A percentile compares a stretch with the other conserved stretches of the same genome.
Evolutionary conservation across 2,113 vertebrate genomes (phyloP).

Genomic region (Daboia siamensis): DNA sequence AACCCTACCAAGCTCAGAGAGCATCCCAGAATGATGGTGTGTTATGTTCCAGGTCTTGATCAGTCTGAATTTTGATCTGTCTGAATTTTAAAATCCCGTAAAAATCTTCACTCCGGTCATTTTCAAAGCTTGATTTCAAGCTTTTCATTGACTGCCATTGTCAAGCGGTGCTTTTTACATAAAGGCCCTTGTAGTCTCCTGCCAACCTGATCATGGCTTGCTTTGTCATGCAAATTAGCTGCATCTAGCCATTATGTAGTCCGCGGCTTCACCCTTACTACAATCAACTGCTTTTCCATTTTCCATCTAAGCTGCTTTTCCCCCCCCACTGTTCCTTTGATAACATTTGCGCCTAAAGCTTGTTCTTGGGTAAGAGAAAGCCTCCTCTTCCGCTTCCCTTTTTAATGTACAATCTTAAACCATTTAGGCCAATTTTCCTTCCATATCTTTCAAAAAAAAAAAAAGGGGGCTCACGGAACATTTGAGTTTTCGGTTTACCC

Average conservation of each 20-base stretch:
- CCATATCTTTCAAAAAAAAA: background rate
- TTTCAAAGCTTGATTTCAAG: background rate
- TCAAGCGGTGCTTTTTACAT: background rate
- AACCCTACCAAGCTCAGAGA: background rate
- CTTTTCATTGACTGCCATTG: background rate
- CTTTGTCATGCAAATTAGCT: background rate
- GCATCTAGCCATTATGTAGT: background rate
- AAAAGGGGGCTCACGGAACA: background rate
- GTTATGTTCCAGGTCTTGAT: background rate
- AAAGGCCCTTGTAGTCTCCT: background rate
- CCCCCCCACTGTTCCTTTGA: background rate
- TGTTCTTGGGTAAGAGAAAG: background rate
- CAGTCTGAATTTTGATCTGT: background rate
- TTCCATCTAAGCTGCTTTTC: background rate
- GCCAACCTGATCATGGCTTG: background rate
- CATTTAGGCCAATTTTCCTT: background rate
- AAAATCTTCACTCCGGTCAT: background rate
- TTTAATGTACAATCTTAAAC: background rate
- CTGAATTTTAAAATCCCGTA: background rate
- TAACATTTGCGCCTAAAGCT: background rate
- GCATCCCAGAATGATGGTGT: background rate
- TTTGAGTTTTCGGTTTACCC: background rate
- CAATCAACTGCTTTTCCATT: background rate
- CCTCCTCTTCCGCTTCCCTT: background rate
- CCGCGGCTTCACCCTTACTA: background rate